Percentiles rank a stretch among this genome's conserved stretches.
phyloP scores from a whole-genome alignment of 2,888 invertebrate genomes.

The Epirrhoe tristata region DNA sequence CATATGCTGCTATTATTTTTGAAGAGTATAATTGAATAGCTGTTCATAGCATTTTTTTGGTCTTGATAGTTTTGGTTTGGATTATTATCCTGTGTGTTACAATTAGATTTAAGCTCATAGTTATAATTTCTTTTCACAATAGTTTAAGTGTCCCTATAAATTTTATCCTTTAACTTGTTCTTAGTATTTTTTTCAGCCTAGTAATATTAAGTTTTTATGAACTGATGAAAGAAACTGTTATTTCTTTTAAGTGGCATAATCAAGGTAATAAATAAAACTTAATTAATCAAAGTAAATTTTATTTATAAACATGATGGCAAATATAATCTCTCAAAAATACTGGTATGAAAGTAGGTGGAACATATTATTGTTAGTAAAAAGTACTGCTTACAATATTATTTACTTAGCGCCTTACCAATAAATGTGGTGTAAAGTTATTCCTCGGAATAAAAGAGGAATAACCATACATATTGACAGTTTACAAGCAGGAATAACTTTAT shows the following conservation, averaged over 20 bases:
- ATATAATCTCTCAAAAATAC: conserved; percentile 10
- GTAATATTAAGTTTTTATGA: conserved; percentile 21
- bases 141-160: conserved; percentile 11
- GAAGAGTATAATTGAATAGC: neutral
- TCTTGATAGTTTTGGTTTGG: conserved; percentile 14
- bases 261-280: conserved; percentile 25
- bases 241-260: conserved; percentile 19
- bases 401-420: too few species aligned
- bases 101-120: conserved; percentile 27
- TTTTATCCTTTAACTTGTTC: conserved; percentile 18
- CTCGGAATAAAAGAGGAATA: too few species aligned
- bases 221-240: conserved; percentile 17
- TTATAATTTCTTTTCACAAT: conserved; percentile 17
- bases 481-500: too few species aligned
- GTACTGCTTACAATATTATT: neutral
- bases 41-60: neutral
- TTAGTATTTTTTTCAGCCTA: conserved; percentile 18
- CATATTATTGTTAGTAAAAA: conserved; percentile 1
- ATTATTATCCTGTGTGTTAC: conserved; percentile 24
- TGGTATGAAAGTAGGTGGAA: conserved; percentile 20
- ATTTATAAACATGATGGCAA: conserved; percentile 10
- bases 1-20: neutral
- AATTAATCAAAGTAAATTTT: conserved; percentile 20
- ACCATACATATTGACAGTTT: too few species aligned
- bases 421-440: too few species aligned